Evolutionary conservation across 2,888 invertebrate genomes (phyloP), one percentile per base, ranked within the genome.

Genomic region (Petrolisthes cinctipes): DNA sequence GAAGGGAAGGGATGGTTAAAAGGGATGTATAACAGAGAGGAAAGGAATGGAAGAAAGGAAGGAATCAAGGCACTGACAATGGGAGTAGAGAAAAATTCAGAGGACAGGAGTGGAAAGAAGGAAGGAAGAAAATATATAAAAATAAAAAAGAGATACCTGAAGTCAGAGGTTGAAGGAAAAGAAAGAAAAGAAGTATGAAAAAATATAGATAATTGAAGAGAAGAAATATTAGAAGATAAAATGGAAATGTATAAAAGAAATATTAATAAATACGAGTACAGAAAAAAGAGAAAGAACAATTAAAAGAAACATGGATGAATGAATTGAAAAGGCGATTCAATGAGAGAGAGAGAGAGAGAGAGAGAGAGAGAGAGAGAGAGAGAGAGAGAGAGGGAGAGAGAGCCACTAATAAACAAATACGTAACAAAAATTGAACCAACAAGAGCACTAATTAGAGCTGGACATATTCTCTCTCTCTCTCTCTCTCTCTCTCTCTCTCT

Each of bases 141-240:
- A n/a, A 71, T 71, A 71, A 71, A 71, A 71, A 71, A 5, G 17
- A n/a, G 71, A n/a, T 5, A 71, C 5, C 17, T 11, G 71, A n/a
- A 71, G 7, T 71, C 9, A 14, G 71, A 14, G n/a, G n/a, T 11
- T 11, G n/a, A 71, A 61, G 61, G 5, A 71, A 71, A 6, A n/a
- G 71, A n/a, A 17, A 71, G n/a, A n/a, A n/a, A 71, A n/a, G 71
- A 71, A 71, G 71, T 9, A 61, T 61, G 61, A 61, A 17, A 71
- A 71, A 71, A 5, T 71, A 71, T n/a, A n/a, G n/a, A n/a, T n/a
- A n/a, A n/a, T n/a, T n/a, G n/a, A 17, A 71, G 71, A n/a, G n/a
- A 71, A 71, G 61, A 14, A 61, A n/a, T n/a, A n/a, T n/a, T n/a
- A n/a, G 61, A 61, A 61, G 14, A 9, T 9, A 61, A 14, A 14